Base-by-base conservation (phyloP, 2,113 vertebrate species). In the Mesitornis unicolor region DNA sequence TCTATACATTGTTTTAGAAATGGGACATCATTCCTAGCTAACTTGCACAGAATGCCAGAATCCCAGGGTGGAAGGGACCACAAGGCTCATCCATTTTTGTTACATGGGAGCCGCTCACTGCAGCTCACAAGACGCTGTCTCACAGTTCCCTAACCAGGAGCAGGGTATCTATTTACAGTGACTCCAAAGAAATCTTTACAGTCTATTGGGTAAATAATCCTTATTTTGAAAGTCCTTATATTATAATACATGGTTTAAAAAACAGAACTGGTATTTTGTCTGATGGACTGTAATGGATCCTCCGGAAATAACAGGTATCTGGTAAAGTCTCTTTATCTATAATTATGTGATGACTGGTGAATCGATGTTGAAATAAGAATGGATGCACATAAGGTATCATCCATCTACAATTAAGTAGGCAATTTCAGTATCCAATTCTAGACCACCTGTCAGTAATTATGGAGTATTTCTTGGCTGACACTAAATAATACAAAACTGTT, bases 281-380 rank as follows among this genome's bases (percentile, higher is more conserved):
- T 93, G 67, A 89, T 63, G 61, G 40, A 69, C 42, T 69, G 67
- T 85, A 94, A 94, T 83, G 45, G 69, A 89, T 69, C 57, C 74
- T 79, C 48, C 54, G 90, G 33, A 96, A 95, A 94, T 92, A 90
- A 76, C 45, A 93, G 45, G 45, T 76, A 94, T 73, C 65, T 89
- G 67, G 13, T 42, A 38, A 82, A 93, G 29, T 61, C 40, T 68
- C 48, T 91, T 79, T 73, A 83, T 48, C 21, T 84, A 48, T 89
- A 95, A 93, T 96, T 94, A 93, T 61, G 50, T 33, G 53, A 78
- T 78, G 61, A 76, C 64, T 68, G 76, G 56, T 63, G 68, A 88
- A 76, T 81, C 64, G 70, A 79, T 79, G 48, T 51, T 74, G 90
- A 94, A 96, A 85, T 91, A 57, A 91, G 80, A 90, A 61, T 31